A percentile compares a stretch with the other conserved stretches of the same genome.
Conservation (phyloP, 2,888 invertebrate species). For the Neoitamus cyanurus region DNA sequence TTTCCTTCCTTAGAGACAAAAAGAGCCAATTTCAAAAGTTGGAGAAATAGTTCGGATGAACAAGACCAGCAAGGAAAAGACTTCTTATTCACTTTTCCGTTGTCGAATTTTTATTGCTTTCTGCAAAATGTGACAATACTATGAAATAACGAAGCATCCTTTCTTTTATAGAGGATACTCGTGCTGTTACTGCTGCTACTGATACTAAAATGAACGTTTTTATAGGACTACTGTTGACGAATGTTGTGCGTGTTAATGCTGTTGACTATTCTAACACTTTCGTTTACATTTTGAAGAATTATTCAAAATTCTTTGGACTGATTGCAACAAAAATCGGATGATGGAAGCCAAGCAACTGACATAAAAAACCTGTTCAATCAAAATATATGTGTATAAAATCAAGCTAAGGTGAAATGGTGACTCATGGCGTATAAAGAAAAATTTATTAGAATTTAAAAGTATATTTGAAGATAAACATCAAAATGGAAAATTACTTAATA, state of each 20-base stretch:
- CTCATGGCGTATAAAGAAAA: neutral
- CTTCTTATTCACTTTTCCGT: neutral
- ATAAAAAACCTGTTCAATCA: neutral
- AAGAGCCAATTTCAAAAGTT: neutral
- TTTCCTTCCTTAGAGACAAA: neutral
- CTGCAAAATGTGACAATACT: slow-evolving; percentile 29
- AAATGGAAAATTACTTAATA: neutral
- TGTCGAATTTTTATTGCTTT: slow-evolving; percentile 11
- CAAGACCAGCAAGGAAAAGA: neutral
- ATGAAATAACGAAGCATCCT: neutral
- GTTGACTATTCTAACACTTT: neutral
- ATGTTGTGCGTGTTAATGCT: neutral
- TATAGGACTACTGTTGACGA: neutral
- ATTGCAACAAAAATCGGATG: neutral
- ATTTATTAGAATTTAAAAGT: neutral
- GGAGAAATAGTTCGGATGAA: neutral
- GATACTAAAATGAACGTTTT: neutral
- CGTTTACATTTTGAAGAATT: neutral
- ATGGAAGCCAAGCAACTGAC: slow-evolving; percentile 13
- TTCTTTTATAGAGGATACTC: neutral
- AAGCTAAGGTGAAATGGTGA: no score
- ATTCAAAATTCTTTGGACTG: neutral
- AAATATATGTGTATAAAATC: neutral
- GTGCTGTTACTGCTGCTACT: neutral
- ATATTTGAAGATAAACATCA: neutral